phyloP scores from a whole-genome alignment of 2,797 vertebrate species.

The Austrolebias charrua region DNA sequence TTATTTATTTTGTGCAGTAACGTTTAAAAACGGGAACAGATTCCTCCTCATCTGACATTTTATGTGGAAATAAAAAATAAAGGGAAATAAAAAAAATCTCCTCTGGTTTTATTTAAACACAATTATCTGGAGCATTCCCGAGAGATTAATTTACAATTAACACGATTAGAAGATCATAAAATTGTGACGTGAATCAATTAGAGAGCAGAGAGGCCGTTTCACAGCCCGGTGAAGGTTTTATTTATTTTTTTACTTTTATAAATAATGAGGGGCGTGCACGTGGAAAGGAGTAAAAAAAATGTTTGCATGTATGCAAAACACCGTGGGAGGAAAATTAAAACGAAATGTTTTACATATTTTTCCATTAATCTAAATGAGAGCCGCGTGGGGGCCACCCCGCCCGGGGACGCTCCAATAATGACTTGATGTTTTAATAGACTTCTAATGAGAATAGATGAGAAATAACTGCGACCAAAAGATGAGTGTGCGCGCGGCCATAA shows the following conservation, averaged over 20 bases:
- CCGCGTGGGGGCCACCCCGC: conserved; percentile 82
- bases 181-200: conserved; percentile 95
- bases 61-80: conserved; percentile 68
- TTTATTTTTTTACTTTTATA: conserved; percentile 75
- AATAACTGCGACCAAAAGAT: conserved; percentile 82
- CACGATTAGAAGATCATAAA: conserved; percentile 91
- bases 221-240: conserved; percentile 72
- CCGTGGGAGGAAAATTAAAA: conserved; percentile 85
- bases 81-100: conserved; percentile 56
- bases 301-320: conserved; percentile 83
- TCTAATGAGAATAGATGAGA: conserved; percentile 87
- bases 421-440: conserved; percentile 92
- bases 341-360: conserved; percentile 90
- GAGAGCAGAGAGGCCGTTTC: conserved; percentile 82
- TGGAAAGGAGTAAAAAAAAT: conserved; percentile 31
- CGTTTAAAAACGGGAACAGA: conserved; percentile 5
- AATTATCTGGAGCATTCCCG: conserved; percentile 74
- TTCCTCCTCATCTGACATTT: conserved; percentile 60
- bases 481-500: conserved; percentile 76
- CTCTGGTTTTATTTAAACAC: conserved; percentile 82
- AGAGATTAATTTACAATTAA: conserved; percentile 91
- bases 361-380: conserved; percentile 95
- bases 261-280: conserved; percentile 86
- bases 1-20: conserved; percentile 11
- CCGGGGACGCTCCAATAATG: conserved; percentile 82